Evolutionary conservation across 2,113 vertebrate species (phyloP), one percentile per base, ranked within the genome.

Genomic region (Telmatochromis bifrenatus): DNA sequence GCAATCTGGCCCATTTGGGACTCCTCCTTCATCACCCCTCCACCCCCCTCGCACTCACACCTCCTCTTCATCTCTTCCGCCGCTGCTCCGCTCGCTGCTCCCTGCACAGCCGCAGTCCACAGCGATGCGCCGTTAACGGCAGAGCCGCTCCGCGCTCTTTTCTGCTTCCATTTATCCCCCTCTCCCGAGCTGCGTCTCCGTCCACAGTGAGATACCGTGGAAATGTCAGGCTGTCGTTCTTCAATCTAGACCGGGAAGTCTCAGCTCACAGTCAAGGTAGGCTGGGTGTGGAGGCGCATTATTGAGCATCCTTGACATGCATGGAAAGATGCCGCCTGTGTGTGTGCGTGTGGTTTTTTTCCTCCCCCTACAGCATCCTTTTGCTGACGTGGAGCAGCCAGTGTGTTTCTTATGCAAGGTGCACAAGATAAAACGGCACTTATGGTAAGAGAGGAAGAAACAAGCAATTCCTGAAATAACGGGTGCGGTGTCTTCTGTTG

Each of bases 231-330:
- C 88, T 84, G 88, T 17, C 13, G 55, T 83, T 77, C 83, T 79
- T 85, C 86, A 92, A 95, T 94, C 87, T 96, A 95, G 92, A 88
- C 90, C 90, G 87, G 90, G 79, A 79, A 89, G 90, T 90, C 88
- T 93, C 93, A 88, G 91, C 92, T 94, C 93, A 84, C 88, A 70
- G 87, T 92, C 95, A 96, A 96, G 96, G 96, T 97, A 96, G 82
- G 93, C 10, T 54, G 83, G 75, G 80, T 55, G 77, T 55, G 77
- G 54, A 55, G 65, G 79, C 45, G 21, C 14, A 49, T 19, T 37
- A 56, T 84, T 68, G 65, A 85, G 85, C 91, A 90, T 83, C 85
- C 54, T 14, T 79, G 28, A 35, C 81, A 45, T 84, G 87, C 68
- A 86, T 7, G 83, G 11, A 51, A 80, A 79, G 58, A 77, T 14